Base-by-base conservation (phyloP, 2,113 vertebrate species). In the Burhinus bistriatus region DNA sequence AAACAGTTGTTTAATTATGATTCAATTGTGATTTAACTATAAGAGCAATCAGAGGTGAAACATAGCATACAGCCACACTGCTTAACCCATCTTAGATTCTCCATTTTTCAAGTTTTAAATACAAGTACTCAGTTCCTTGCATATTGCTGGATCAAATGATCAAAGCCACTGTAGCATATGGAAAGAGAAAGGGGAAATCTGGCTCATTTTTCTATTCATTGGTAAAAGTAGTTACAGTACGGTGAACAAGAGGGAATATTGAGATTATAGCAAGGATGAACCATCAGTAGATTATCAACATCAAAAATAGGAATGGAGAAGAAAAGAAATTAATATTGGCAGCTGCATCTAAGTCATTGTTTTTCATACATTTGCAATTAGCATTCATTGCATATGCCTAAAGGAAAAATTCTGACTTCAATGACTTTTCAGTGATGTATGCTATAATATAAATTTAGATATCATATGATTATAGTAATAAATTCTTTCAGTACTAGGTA, bases 1-100 rank as follows among this genome's bases (percentile, higher is more conserved):
- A 75, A 19, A 22, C 12, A 54, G 25, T 54, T n/a, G 12, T 62
- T 77, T 71, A 49, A 26, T 80, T 80, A 49, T 27, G 12, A 44
- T 76, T 57, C 58, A n/a, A 7, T 49, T 81, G 19, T 71, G 12
- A 65, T 51, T 70, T 69, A 65, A 85, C 38, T 49, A 44, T 54
- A 72, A 72, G 20, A 68, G 20, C 20, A 86, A 73, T 4, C 22
- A 52, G 34, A 55, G 34, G 3, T 62, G 15, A 66, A 93, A 72
- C 15, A 15, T 1, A 25, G 42, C 11, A 4, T 47, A 59, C 8
- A 66, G 34, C 3, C 15, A 7, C 1, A 4, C 34, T 42, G 17
- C 21, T 75, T 47, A 71, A 21, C 12, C 12, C 20, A 44, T 38
- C 32, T 45, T 21, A 66, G 34, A 34, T 42, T 69, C 36, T 54